Base-by-base conservation (phyloP, 1,140 invertebrate genomes). In the Macrobrachium nipponense region DNA sequence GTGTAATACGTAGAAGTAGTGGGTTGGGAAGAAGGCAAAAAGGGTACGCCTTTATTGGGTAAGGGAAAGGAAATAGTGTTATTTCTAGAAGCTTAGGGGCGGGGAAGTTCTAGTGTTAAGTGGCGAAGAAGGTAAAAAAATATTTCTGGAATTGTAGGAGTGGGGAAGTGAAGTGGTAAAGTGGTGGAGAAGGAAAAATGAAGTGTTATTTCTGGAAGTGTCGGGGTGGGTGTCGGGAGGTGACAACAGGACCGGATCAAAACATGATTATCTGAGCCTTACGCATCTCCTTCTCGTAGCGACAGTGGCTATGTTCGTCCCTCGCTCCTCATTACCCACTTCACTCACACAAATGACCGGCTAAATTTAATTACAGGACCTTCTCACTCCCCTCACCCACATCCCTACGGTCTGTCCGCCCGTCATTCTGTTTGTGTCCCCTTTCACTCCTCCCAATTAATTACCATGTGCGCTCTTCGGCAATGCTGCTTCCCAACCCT, bases 321-420 rank as follows among this genome's bases (percentile, higher is more conserved):
- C 66, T 66, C 79, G 14, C 62, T 70, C 20, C 79, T 80, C 79
- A 80, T 80, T 80, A 80, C 79, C 64, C 43, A 80, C 79, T 80
- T 70, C 79, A 80, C 66, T 68, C 79, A 68, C 79, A 62, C 79
- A 80, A 80, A 80, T 68, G 79, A 80, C 70, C 23, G 62, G 62
- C 44, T n/a, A 44, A 80, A 80, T 70, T 70, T 80, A 70, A 80
- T 80, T 80, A 80, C 64, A 20, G 43, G 62, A 62, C 79, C 72
- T 73, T 51, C 27, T 51, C 14, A 36, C 43, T 51, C 27, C n/a
- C 27, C 72, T 17, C 68, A n/a, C 14, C 68, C 23, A 15, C 18
- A 23, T 27, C 20, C 23, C 20, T 36, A 51, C n/a, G 14, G 12
- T 15, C 20, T 15, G 20, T 27, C 68, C 14, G 20, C 10, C 68